Evolutionary conservation across 2,888 invertebrate species (phyloP).

Genomic region (Epiblema foenella): DNA sequence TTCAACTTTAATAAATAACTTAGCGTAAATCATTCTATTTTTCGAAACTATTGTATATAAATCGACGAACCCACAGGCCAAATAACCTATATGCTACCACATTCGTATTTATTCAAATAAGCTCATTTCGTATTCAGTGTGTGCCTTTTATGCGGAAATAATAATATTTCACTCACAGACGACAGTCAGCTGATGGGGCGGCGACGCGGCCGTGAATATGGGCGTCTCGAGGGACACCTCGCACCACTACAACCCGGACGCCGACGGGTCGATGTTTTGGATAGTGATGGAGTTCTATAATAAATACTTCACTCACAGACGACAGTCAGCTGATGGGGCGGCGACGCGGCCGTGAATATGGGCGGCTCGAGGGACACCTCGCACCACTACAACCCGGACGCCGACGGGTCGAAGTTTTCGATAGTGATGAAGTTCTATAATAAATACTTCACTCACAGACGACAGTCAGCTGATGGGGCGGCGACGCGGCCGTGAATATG

Average conservation of each 20-base stretch:
- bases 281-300: slow-evolving; percentile 71
- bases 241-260: slow-evolving; percentile 92
- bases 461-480: slow-evolving; percentile 90
- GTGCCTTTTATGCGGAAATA: slow-evolving; percentile 42
- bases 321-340: slow-evolving; percentile 90
- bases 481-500: slow-evolving; percentile 92
- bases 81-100: slow-evolving; percentile 22
- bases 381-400: slow-evolving; percentile 92
- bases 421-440: slow-evolving; percentile 71
- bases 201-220: slow-evolving; percentile 92
- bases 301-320: slow-evolving; percentile 87
- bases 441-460: slow-evolving; percentile 87
- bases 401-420: slow-evolving; percentile 90
- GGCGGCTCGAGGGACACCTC: slow-evolving; percentile 93
- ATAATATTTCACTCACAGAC: slow-evolving; percentile 87
- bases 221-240: slow-evolving; percentile 93
- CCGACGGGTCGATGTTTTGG: slow-evolving; percentile 90
- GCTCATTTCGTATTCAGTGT: slow-evolving; percentile 56
- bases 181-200: slow-evolving; percentile 90
- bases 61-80: slow-evolving; percentile 14
- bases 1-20: neutral
- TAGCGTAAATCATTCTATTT: neutral
- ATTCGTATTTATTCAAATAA: slow-evolving; percentile 60
- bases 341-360: slow-evolving; percentile 92
- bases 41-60: slow-evolving; percentile 17